phyloP scores from a whole-genome alignment of 2,113 vertebrate species.

The Silurus asotus region DNA sequence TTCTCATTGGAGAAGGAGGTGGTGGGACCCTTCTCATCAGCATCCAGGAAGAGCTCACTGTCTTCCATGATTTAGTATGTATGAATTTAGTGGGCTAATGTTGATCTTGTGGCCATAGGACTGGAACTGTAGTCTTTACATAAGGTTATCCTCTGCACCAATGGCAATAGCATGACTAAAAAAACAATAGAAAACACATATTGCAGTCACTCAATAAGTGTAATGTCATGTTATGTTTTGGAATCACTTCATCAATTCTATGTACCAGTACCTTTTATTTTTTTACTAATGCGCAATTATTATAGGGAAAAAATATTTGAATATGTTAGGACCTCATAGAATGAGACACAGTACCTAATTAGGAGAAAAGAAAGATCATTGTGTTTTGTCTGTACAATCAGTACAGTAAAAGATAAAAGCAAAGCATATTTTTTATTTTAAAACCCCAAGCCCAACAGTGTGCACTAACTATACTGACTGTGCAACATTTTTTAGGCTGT shows the following conservation, averaged over 20 bases:
- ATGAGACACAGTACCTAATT: not conserved
- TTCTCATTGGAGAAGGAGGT: constrained; percentile 56
- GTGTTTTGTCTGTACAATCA: not conserved
- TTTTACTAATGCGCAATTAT: constrained; percentile 13
- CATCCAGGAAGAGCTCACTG: constrained; percentile 68
- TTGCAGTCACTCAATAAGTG: constrained; percentile 55
- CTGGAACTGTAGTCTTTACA: not conserved
- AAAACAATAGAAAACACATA: constrained; percentile 47
- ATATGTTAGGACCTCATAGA: not conserved
- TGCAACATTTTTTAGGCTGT: not conserved
- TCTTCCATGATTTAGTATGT: constrained; percentile 53
- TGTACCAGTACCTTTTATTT: not conserved
- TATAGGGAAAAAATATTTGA: constrained; percentile 42
- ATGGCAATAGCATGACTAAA: constrained; percentile 57
- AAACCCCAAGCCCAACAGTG: not conserved
- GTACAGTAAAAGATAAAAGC: not conserved
- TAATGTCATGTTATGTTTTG: constrained; percentile 59
- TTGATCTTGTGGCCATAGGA: constrained; percentile 24
- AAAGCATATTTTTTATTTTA: not conserved
- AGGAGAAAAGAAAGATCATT: not conserved
- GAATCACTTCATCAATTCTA: constrained; percentile 54
- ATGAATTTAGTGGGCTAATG: too few relatives aligned
- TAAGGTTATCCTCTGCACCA: constrained; percentile 53
- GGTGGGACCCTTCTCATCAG: constrained; percentile 62
- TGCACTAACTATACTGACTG: constrained; percentile 6